Conservation (phyloP, 2,113 vertebrate species). For the Rousettus leschenaultii region DNA sequence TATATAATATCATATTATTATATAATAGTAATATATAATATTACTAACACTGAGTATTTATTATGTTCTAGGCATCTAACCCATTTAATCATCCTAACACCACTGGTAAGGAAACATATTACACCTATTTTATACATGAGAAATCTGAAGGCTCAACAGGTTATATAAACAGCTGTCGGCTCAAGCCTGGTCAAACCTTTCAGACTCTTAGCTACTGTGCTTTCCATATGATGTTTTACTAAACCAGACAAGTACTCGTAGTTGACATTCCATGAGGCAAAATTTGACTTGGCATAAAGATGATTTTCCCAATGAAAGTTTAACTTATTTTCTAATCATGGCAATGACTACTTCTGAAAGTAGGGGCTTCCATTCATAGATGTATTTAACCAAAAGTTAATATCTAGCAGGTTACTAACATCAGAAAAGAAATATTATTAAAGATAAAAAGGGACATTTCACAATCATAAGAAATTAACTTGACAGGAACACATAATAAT, state of each 20-base stretch:
- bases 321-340: not conserved
- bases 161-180: not conserved
- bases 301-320: not conserved
- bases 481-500: not conserved
- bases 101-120: not conserved
- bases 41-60: not conserved
- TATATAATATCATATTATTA: no score
- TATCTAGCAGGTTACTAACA: not conserved
- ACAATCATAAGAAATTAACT: not conserved
- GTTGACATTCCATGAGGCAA: not conserved
- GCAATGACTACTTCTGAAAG: not conserved
- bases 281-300: not conserved
- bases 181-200: not conserved
- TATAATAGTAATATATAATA: no score
- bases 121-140: not conserved
- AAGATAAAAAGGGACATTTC: slow-evolving; percentile 36
- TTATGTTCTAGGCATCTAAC: not conserved
- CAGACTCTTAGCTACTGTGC: not conserved
- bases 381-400: not conserved
- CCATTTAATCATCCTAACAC: not conserved
- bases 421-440: slow-evolving; percentile 21
- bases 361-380: not conserved
- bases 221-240: not conserved
- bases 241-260: not conserved
- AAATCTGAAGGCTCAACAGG: not conserved